Evolutionary conservation across 2,113 vertebrate species (phyloP), one percentile per base, ranked within the genome.

Genomic region (Callocephalon fimbriatum): DNA sequence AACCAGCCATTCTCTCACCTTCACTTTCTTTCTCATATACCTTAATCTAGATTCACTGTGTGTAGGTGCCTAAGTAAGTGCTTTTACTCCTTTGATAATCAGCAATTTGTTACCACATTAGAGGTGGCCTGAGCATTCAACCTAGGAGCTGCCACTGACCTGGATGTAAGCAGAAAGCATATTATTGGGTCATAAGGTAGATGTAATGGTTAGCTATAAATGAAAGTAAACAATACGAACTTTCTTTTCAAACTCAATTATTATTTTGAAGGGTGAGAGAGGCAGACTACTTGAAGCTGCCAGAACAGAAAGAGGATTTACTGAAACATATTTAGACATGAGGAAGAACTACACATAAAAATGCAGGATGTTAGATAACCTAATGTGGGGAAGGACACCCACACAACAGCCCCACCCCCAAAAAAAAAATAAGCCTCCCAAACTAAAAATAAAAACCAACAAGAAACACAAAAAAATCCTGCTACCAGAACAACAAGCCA

Each of bases 21-120:
- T 83, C 32, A 72, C 91, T 96, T 95, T 31, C 88, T 91, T 78
- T 82, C 86, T 70, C 35, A 42, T 42, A 23, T 82, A 70, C 53
- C 58, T 94, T 88, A 94, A 86, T 87, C 80, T 85, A 68, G 85
- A 81, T 82, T 87, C 75, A 59, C 44, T 12, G 15, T 38, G 6
- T 63, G 62, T 15, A 11, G 11, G 67, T 92, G 87, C 54, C 76
- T 85, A 88, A 82, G 37, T 84, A 71, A 85, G 27, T 83, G 82
- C 47, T 84, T 35, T 63, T 42, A 42, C 45, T 90, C 40, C 73
- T 74, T 73, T 75, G 71, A 78, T 66, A 96, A 93, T 92, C 59
- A 77, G 73, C 79, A 74, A 89, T 93, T 95, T 96, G 61, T 80
- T 85, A 68, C 53, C 3, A 12, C 65, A 77, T 77, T 83, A 83